A percentile compares a stretch with the other conserved stretches of the same genome.
phyloP scores from a whole-genome alignment of 2,888 invertebrate genomes.

The Papilio protenor region DNA sequence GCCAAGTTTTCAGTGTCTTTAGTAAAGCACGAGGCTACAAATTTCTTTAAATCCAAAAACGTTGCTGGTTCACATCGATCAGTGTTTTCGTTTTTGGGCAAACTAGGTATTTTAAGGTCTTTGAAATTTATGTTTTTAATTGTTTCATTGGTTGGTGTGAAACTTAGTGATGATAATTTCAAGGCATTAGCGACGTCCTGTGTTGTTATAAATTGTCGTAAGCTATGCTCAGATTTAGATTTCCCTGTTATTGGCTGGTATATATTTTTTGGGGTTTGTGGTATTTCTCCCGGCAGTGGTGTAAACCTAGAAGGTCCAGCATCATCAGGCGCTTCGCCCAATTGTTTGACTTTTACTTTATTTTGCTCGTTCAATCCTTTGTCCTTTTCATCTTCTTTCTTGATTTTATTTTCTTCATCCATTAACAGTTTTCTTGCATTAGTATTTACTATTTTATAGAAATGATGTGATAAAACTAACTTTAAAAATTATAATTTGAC shows the following conservation, averaged over 20 bases:
- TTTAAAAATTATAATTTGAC: slow-evolving; percentile 44
- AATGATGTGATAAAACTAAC: slow-evolving; percentile 47
- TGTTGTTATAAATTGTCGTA: slow-evolving; percentile 69
- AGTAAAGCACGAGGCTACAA: slow-evolving; percentile 75
- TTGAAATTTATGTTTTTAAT: slow-evolving; percentile 57
- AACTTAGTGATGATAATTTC: slow-evolving; percentile 66
- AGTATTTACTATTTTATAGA: slow-evolving; percentile 59
- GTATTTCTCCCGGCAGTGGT: slow-evolving; percentile 68
- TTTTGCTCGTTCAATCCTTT: slow-evolving; percentile 55
- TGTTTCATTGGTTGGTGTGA: slow-evolving; percentile 56
- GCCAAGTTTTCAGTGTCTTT: slow-evolving; percentile 57
- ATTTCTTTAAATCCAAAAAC: slow-evolving; percentile 69
- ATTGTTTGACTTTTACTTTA: slow-evolving; percentile 49
- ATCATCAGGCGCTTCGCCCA: slow-evolving; percentile 56
- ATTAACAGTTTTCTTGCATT: slow-evolving; percentile 69
- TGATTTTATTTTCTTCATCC: slow-evolving; percentile 65
- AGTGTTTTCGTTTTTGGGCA: slow-evolving; percentile 53
- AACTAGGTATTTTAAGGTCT: slow-evolving; percentile 65
- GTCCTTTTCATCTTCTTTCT: slow-evolving; percentile 54
- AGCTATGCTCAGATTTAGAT: slow-evolving; percentile 77
- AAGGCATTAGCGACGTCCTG: slow-evolving; percentile 73
- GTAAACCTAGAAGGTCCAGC: slow-evolving; percentile 70
- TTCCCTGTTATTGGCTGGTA: slow-evolving; percentile 60
- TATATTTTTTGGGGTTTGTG: slow-evolving; percentile 51
- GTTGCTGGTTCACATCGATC: slow-evolving; percentile 57